Evolutionary conservation across 2,888 invertebrate species (phyloP).

Genomic region (Fragum whitleyi): DNA sequence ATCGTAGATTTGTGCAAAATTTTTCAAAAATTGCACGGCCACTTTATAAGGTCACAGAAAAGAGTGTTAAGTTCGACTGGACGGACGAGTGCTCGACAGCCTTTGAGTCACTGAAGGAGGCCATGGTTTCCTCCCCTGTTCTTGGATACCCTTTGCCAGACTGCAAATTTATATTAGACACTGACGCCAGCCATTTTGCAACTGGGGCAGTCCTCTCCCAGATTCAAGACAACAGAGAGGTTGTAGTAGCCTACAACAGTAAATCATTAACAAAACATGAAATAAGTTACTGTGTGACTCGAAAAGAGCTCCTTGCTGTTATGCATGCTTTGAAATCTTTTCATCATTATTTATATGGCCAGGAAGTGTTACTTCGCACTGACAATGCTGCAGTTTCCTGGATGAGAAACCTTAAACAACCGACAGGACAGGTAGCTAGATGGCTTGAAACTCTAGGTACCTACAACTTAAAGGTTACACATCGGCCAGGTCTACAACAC

Average conservation of each 20-base stretch:
- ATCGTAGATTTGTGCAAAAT: slow-evolving; percentile 28
- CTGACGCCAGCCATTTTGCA: slow-evolving; percentile 32
- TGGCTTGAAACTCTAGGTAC: slow-evolving; percentile 30
- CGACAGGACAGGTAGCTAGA: slow-evolving; percentile 39
- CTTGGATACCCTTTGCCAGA: too few species aligned
- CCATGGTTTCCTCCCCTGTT: slow-evolving; percentile 33
- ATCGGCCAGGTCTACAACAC: slow-evolving; percentile 26
- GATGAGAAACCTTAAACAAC: slow-evolving; percentile 20
- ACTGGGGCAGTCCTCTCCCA: slow-evolving; percentile 38
- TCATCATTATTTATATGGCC: slow-evolving; percentile 32
- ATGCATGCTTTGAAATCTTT: slow-evolving; percentile 27
- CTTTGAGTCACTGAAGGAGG: slow-evolving; percentile 28
- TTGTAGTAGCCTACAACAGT: slow-evolving; percentile 41
- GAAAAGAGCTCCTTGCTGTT: slow-evolving; percentile 37
- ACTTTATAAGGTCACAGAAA: slow-evolving; percentile 31
- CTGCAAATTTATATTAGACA: too few species aligned
- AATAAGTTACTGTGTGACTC: slow-evolving; percentile 16
- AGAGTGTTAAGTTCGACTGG: slow-evolving; percentile 30
- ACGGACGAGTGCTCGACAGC: slow-evolving; percentile 21
- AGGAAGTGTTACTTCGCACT: slow-evolving; percentile 13
- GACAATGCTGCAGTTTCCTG: too few species aligned
- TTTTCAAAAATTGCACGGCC: slow-evolving; percentile 36
- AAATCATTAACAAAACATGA: slow-evolving; percentile 31
- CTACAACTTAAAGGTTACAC: slow-evolving; percentile 28
- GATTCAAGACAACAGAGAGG: slow-evolving; percentile 23